These are phyloP conservation scores for Percopsis transmontana DNA, from an alignment of 2,113 vertebrate genomes.

Conservation along the genomic window DNA sequence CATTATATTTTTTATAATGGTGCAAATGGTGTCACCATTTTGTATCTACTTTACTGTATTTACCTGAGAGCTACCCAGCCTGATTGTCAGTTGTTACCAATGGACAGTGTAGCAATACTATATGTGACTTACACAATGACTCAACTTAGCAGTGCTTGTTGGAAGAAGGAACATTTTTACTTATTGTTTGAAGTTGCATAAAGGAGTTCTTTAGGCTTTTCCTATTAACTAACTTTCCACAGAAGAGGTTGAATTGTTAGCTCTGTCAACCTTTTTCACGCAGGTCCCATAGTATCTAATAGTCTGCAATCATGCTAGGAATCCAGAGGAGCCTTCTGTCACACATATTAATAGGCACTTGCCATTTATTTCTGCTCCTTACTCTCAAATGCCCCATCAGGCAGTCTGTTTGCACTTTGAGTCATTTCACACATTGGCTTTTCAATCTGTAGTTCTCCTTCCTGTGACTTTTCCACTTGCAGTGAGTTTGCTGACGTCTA, in stretches of 20 bases:
- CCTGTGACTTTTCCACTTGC: not conserved
- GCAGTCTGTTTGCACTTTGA: slow-evolving; percentile 38
- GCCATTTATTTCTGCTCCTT: slow-evolving; percentile 41
- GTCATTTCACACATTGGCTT: slow-evolving; percentile 29
- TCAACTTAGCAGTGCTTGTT: slow-evolving; percentile 22
- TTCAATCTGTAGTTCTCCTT: slow-evolving; percentile 24
- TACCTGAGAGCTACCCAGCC: too few relatives aligned
- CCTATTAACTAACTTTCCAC: not conserved
- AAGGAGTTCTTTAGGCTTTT: not conserved
- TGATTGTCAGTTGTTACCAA: too few relatives aligned
- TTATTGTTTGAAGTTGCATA: too few relatives aligned
- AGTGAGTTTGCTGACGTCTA: not conserved
- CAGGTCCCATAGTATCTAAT: slow-evolving; percentile 40
- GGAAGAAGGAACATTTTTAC: not conserved
- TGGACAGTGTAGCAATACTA: not conserved
- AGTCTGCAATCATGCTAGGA: slow-evolving; percentile 35
- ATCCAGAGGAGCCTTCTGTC: slow-evolving; percentile 32
- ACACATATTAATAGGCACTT: slow-evolving; percentile 45
- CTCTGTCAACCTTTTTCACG: slow-evolving; percentile 23
- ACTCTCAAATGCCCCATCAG: slow-evolving; percentile 20
- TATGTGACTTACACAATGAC: not conserved
- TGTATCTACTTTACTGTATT: not conserved
- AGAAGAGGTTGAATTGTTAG: not conserved
- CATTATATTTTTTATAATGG: too few relatives aligned
- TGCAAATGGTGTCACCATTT: too few relatives aligned